phyloP scores from a whole-genome alignment of 2,797 vertebrate genomes.

The Garrulus glandarius region DNA sequence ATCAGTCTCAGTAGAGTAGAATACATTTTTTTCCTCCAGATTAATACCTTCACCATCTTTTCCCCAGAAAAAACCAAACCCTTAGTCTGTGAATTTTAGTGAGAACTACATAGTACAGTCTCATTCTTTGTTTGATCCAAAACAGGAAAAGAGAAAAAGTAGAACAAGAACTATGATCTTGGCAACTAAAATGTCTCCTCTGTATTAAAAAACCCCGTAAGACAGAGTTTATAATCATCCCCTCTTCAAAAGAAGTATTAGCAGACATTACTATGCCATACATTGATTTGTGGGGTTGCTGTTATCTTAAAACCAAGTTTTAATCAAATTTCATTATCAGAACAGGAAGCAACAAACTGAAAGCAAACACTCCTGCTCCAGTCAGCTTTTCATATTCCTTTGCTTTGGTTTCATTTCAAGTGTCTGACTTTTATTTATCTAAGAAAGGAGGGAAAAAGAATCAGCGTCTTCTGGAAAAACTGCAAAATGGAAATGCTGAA shows the following conservation, averaged over 20 bases:
- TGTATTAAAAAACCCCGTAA: not conserved
- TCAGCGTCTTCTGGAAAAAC: not conserved
- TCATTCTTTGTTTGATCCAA: not conserved
- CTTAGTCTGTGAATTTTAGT: not conserved
- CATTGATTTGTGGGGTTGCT: not conserved
- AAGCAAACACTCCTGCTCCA: constrained; percentile 17
- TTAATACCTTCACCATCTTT: not conserved
- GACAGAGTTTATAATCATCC: not conserved
- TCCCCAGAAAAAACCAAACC: not conserved
- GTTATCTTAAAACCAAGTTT: not conserved
- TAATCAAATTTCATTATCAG: constrained; percentile 1
- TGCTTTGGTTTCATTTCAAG: constrained; percentile 36
- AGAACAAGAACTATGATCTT: not conserved
- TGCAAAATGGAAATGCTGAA: constrained; percentile 14
- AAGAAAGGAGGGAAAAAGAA: not conserved
- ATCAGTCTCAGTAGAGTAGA: not conserved
- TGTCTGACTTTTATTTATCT: not conserved
- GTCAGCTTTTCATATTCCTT: not conserved
- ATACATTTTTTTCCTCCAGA: not conserved
- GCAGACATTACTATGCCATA: not conserved
- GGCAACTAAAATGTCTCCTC: not conserved
- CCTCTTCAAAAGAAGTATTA: not conserved
- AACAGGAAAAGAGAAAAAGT: not conserved
- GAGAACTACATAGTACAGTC: not conserved
- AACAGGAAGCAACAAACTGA: constrained; percentile 31